These are phyloP conservation scores for Listronotus oregonensis DNA, from an alignment of 1,140 invertebrate species.

Conservation along the genomic window DNA sequence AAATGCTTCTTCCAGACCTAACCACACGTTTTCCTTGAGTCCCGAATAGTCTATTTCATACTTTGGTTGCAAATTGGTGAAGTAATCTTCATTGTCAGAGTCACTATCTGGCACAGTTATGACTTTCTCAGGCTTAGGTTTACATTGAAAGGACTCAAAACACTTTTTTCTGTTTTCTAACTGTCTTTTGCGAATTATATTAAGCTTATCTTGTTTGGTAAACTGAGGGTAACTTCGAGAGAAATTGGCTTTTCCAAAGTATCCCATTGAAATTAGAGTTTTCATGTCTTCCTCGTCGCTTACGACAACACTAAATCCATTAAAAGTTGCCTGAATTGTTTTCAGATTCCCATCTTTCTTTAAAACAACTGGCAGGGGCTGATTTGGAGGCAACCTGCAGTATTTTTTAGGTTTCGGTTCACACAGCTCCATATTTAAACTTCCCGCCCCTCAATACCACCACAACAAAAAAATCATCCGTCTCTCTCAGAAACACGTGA, in stretches of 20 bases:
- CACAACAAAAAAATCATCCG: constrained; percentile 14
- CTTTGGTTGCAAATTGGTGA: constrained; percentile 64
- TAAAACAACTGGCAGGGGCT: constrained; percentile 58
- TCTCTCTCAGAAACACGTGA: constrained; percentile 13
- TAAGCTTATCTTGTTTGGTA: constrained; percentile 14
- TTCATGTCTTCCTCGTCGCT: constrained; percentile 64
- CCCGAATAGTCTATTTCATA: constrained; percentile 64
- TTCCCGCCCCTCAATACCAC: constrained; percentile 4
- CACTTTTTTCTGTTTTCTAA: constrained; percentile 45
- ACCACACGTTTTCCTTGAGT: constrained; percentile 66
- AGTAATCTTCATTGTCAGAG: constrained; percentile 68
- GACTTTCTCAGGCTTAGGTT: constrained; percentile 52
- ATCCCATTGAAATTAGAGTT: constrained; percentile 70
- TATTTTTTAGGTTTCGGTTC: constrained; percentile 57
- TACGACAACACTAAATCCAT: constrained; percentile 68
- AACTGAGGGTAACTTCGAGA: constrained; percentile 48
- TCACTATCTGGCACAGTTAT: constrained; percentile 70
- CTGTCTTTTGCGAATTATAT: constrained; percentile 50
- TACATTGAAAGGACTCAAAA: constrained; percentile 8
- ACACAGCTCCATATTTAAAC: constrained; percentile 56
- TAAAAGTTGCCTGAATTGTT: constrained; percentile 65
- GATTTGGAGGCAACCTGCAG: constrained; percentile 49
- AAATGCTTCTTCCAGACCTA: constrained; percentile 79
- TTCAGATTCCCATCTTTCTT: constrained; percentile 32
- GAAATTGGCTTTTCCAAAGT: constrained; percentile 71